phyloP scores from a whole-genome alignment of 2,888 invertebrate genomes.

The Chrysolina americana region DNA sequence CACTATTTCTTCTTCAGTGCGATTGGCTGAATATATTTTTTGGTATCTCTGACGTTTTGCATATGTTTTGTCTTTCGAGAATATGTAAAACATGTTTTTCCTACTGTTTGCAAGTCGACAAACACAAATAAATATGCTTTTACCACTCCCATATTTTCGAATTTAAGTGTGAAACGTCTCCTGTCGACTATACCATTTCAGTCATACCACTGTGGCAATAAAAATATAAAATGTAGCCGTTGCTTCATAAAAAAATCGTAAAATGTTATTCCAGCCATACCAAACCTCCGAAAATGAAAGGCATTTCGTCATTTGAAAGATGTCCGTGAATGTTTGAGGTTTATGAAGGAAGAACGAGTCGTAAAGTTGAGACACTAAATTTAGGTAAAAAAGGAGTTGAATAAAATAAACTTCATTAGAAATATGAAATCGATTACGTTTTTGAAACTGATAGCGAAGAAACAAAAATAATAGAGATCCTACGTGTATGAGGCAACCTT shows the following conservation, averaged over 20 bases:
- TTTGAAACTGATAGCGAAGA: too few species aligned
- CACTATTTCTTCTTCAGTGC: too few species aligned
- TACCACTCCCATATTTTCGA: constrained; percentile 19
- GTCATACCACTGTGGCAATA: constrained; percentile 16
- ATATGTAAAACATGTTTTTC: too few species aligned
- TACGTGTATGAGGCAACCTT: too few species aligned
- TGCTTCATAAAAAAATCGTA: constrained; percentile 30
- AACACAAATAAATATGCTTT: constrained; percentile 2
- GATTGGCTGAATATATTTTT: too few species aligned
- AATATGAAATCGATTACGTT: background rate
- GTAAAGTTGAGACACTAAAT: background rate
- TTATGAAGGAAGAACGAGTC: background rate
- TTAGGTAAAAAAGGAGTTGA: background rate
- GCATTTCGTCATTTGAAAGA: constrained; percentile 13
- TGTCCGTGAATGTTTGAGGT: background rate
- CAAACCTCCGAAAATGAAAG: constrained; percentile 12
- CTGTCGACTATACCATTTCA: constrained; percentile 6
- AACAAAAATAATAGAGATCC: too few species aligned
- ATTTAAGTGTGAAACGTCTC: constrained; percentile 14
- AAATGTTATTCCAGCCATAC: constrained; percentile 19
- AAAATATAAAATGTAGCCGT: constrained; percentile 20
- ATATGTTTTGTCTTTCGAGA: too few species aligned
- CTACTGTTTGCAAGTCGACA: background rate
- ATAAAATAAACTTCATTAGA: background rate
- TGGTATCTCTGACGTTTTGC: too few species aligned